Conservation (phyloP, 2,797 vertebrate genomes). For the Myripristis murdjan region DNA sequence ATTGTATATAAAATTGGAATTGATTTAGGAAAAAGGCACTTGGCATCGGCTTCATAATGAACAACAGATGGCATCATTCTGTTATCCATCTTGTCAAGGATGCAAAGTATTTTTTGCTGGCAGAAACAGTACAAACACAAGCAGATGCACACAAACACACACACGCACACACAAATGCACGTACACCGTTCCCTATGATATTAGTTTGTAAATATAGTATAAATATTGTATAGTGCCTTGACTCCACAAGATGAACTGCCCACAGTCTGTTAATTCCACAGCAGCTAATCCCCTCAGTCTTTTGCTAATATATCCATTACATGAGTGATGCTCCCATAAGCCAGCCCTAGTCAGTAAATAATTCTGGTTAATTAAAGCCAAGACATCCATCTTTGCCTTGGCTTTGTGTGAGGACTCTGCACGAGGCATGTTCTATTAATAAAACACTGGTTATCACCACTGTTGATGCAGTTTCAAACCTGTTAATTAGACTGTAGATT, state of each 20-base stretch:
- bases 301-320: slow-evolving; percentile 87
- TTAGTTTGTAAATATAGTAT: slow-evolving; percentile 52
- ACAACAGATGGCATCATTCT: slow-evolving; percentile 74
- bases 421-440: slow-evolving; percentile 82
- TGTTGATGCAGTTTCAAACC: slow-evolving; percentile 78
- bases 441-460: slow-evolving; percentile 78
- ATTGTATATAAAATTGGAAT: slow-evolving; percentile 30
- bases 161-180: slow-evolving; percentile 9
- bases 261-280: slow-evolving; percentile 79
- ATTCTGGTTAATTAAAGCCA: slow-evolving; percentile 86
- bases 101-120: slow-evolving; percentile 27
- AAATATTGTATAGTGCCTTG: slow-evolving; percentile 59
- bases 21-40: slow-evolving; percentile 39
- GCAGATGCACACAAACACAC: slow-evolving; percentile 24
- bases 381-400: slow-evolving; percentile 82
- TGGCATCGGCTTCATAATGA: slow-evolving; percentile 47
- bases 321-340: slow-evolving; percentile 84
- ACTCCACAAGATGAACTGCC: slow-evolving; percentile 72
- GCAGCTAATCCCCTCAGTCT: slow-evolving; percentile 81
- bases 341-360: slow-evolving; percentile 84
- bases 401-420: slow-evolving; percentile 74
- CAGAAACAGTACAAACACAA: slow-evolving; percentile 8
- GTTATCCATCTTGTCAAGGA: slow-evolving; percentile 59
- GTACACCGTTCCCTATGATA: slow-evolving; percentile 11
- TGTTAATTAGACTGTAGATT: slow-evolving; percentile 79